Percentiles rank a stretch among this genome's conserved stretches.
These are phyloP conservation scores for Artemisiospiza belli DNA, from an alignment of 2,113 vertebrate genomes.

Conservation along the genomic window DNA sequence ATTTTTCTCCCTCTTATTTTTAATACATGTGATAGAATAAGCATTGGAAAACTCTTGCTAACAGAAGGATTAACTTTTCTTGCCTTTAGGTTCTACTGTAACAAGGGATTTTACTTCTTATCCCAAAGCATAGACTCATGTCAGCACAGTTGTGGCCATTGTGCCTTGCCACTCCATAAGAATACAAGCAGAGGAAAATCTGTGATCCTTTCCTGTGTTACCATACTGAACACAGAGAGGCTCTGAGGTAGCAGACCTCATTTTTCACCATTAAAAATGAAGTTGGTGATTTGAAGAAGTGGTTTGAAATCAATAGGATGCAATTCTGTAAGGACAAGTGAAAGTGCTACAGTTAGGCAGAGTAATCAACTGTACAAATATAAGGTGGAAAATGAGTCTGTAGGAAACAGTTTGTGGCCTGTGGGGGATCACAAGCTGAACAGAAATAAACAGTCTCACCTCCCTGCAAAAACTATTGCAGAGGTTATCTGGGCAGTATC, in stretches of 20 bases:
- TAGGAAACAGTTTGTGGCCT: background rate
- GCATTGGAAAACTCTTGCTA: background rate
- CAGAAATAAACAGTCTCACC: background rate
- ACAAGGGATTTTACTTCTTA: background rate
- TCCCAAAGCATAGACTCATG: background rate
- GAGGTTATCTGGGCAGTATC: background rate
- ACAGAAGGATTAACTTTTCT: background rate
- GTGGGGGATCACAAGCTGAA: background rate
- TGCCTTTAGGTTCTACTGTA: background rate
- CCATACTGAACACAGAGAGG: background rate
- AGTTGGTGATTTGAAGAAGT: background rate
- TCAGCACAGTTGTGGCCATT: background rate
- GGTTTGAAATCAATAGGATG: conserved; percentile 42
- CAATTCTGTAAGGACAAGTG: conserved; percentile 33
- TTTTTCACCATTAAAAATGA: conserved; percentile 57
- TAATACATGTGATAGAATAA: background rate
- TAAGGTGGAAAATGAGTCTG: conserved; percentile 14
- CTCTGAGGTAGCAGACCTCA: background rate
- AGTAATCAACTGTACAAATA: conserved; percentile 39
- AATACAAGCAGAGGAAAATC: background rate
- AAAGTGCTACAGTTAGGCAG: conserved; percentile 6
- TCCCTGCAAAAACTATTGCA: background rate
- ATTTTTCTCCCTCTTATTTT: background rate
- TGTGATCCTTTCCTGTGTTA: background rate
- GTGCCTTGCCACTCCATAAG: background rate